Evolutionary conservation across 2,888 invertebrate species (phyloP), one percentile per base, ranked within the genome.

Genomic region (Lapara coniferarum): DNA sequence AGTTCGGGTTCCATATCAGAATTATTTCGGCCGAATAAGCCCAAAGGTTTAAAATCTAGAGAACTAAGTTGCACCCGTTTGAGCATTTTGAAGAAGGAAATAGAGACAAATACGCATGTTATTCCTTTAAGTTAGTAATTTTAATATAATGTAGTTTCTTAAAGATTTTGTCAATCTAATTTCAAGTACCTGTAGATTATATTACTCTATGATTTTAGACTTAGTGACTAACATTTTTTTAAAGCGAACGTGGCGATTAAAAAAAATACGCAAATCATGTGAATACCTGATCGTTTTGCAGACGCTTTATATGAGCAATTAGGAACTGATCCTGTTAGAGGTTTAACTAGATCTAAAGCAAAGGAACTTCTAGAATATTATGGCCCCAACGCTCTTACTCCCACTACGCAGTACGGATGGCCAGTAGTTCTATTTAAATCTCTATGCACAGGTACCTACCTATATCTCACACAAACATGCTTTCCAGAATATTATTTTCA

Each of bases 381-480:
- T 73, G 97, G 97, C 6, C 95, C 95, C 0, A 97, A 97, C 81
- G 94, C 95, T 5, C 88, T 97, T 44, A 96, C 97, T 0, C 97
- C 97, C 1, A 96, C 97, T 0, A 94, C 95, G 69, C 95, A 95
- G 76, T 95, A 95, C 14, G 96, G 97, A 5, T 97, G 97, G 93
- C 96, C 95, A 87, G 86, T 96, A 25, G 79, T 80, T 95, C 95
- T 93, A 94, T 83, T 90, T n/a, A 85, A 83, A 73, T 91, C 92
- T 16, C 70, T 93, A 57, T 93, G 89, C 75, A 90, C 92, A 78
- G 92, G 93, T 92, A 80, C 46, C 57, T 30, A 49, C 51, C 44
- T 53, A 57, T 30, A 30, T 52, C 16, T 70, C 0, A 66, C 13
- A 52, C 13, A 14, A 13, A 52, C 13, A 2, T 12, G 44, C 19